These are phyloP conservation scores for Tetraneura akinire DNA, from an alignment of 1,140 invertebrate species.

Conservation along the genomic window DNA sequence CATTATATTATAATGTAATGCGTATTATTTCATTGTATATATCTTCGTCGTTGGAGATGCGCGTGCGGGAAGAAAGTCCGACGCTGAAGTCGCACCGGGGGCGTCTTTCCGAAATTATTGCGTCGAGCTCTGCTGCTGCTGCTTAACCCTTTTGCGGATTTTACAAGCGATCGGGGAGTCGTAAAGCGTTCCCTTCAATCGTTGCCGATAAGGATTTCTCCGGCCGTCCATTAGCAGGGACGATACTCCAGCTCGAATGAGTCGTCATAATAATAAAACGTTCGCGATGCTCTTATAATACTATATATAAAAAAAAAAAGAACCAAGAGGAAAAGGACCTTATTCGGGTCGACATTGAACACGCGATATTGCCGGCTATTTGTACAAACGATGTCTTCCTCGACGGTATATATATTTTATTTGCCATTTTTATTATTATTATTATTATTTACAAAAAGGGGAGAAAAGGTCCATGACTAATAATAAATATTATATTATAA, in stretches of 20 bases:
- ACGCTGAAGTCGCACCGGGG: not conserved
- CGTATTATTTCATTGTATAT: not conserved
- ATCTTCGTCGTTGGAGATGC: slow-evolving; percentile 26
- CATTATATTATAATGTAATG: not conserved
- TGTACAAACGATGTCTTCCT: slow-evolving; percentile 32
- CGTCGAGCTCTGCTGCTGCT: slow-evolving; percentile 25
- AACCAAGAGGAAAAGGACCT: too few relatives aligned
- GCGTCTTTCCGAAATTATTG: slow-evolving; percentile 48
- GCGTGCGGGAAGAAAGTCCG: not conserved
- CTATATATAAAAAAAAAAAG: too few relatives aligned
- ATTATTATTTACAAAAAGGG: slow-evolving; percentile 43
- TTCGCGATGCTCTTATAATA: slow-evolving; percentile 1
- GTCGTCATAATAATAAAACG: slow-evolving; percentile 39
- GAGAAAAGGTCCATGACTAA: slow-evolving; percentile 19
- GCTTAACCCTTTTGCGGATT: slow-evolving; percentile 48
- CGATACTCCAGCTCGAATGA: not conserved
- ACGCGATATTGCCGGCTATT: slow-evolving; percentile 41
- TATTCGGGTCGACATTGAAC: not conserved
- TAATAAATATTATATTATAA: slow-evolving; percentile 14
- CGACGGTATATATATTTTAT: slow-evolving; percentile 34
- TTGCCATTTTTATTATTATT: slow-evolving; percentile 26
- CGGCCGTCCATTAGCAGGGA: slow-evolving; percentile 37
- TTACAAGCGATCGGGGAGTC: slow-evolving; percentile 51
- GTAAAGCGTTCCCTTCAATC: slow-evolving; percentile 46
- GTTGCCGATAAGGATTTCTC: slow-evolving; percentile 41